Evolutionary conservation across 2,797 vertebrate species (phyloP).

Genomic region (Sebastes diaconus): DNA sequence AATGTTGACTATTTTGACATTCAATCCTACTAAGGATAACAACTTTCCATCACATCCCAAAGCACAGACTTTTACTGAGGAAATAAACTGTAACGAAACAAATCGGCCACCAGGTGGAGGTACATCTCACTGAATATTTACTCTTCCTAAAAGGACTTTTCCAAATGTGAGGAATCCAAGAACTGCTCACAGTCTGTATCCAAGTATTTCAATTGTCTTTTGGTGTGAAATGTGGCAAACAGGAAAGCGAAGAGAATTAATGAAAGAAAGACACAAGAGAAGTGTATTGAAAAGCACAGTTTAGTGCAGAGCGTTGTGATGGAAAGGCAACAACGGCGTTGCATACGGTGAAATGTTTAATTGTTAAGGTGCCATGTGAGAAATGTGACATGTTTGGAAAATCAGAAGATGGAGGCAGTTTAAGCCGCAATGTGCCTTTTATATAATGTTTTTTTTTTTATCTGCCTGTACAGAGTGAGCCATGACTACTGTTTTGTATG

Average conservation of each 20-base stretch:
- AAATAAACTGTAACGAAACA: constrained; percentile 36
- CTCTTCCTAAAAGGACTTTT: not conserved
- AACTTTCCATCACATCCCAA: not conserved
- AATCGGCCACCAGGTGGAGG: constrained; percentile 68
- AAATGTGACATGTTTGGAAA: constrained; percentile 37
- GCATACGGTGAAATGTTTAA: not conserved
- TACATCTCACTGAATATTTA: constrained; percentile 48
- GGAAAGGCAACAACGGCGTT: not conserved
- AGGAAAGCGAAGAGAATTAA: not conserved
- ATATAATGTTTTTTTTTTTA: constrained; percentile 2
- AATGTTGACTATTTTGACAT: not conserved
- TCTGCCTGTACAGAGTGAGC: constrained; percentile 53
- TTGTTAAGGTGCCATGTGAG: not conserved
- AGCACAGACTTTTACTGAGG: constrained; percentile 4
- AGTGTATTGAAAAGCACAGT: constrained; percentile 9
- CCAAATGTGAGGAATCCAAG: not conserved
- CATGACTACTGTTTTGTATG: constrained; percentile 63
- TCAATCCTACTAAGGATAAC: not conserved
- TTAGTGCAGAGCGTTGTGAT: not conserved
- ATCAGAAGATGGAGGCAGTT: not conserved
- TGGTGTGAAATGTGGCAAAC: not conserved
- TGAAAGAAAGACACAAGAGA: constrained; percentile 13
- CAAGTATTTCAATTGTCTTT: not conserved
- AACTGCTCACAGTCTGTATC: not conserved
- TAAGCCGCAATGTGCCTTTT: constrained; percentile 36